phyloP scores from a whole-genome alignment of 2,113 vertebrate genomes.

The Scomber colias region DNA sequence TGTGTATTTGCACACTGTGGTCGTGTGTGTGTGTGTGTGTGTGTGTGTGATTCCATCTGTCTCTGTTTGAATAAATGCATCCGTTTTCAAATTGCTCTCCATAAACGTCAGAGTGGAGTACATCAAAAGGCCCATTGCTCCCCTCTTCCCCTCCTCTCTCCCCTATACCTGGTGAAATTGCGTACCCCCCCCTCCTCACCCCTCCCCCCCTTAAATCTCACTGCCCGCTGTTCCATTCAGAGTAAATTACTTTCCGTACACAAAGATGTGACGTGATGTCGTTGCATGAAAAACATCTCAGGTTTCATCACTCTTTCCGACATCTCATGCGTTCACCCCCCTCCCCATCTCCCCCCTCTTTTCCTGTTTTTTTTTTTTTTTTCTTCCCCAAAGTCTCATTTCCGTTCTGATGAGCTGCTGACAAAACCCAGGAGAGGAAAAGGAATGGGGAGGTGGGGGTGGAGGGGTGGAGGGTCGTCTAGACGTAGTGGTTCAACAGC shows the following conservation, averaged over 20 bases:
- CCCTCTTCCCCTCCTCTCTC: too few relatives aligned
- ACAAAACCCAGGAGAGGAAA: slow-evolving; percentile 40
- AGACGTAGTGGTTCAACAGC: slow-evolving; percentile 33
- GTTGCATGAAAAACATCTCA: slow-evolving; percentile 68
- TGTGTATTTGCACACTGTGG: not conserved
- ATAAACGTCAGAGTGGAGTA: slow-evolving; percentile 64
- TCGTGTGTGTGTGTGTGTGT: slow-evolving; percentile 7
- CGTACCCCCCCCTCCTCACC: not conserved
- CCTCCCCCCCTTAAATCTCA: slow-evolving; percentile 36
- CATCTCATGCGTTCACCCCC: slow-evolving; percentile 23
- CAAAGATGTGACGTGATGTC: slow-evolving; percentile 48
- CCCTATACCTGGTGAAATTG: slow-evolving; percentile 54
- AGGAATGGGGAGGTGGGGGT: not conserved
- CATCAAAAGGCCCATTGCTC: slow-evolving; percentile 59
- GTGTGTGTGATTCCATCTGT: slow-evolving; percentile 53
- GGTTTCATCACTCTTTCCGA: slow-evolving; percentile 74
- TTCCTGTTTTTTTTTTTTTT: slow-evolving; percentile 34
- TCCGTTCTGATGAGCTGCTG: slow-evolving; percentile 60
- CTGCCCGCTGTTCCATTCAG: slow-evolving; percentile 56
- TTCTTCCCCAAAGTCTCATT: slow-evolving; percentile 27
- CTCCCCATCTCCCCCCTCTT: slow-evolving; percentile 24
- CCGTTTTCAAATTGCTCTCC: slow-evolving; percentile 56
- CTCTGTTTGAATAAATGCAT: slow-evolving; percentile 55
- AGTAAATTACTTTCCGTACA: slow-evolving; percentile 71
- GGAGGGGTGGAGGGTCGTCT: slow-evolving; percentile 23